Conservation (phyloP, 2,797 vertebrate species). For the Hipposideros larvatus region DNA sequence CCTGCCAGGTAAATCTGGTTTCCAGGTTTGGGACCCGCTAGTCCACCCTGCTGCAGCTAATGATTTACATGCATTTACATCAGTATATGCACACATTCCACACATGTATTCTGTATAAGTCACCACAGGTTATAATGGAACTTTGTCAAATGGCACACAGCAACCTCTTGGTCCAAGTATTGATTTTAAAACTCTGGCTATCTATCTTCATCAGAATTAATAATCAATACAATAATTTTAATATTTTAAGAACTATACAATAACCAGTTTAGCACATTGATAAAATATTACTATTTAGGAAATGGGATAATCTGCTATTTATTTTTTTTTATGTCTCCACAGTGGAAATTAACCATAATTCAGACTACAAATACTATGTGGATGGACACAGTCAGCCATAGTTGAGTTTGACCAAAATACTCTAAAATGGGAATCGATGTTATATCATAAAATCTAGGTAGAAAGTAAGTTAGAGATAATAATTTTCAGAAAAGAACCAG, state of each 20-base stretch:
- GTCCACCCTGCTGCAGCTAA: not conserved
- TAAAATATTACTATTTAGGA: not conserved
- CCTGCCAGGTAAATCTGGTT: not conserved
- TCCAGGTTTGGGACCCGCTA: not conserved
- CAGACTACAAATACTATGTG: not conserved
- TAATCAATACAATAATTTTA: not conserved
- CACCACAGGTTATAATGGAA: not conserved
- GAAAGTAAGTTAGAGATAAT: not conserved
- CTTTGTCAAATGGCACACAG: not conserved
- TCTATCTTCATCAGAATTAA: not conserved
- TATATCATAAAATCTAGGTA: not conserved
- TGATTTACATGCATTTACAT: not conserved
- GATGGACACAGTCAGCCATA: not conserved
- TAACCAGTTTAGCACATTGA: not conserved
- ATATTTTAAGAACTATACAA: not conserved
- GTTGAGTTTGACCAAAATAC: not conserved
- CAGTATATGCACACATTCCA: not conserved
- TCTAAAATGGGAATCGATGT: not conserved
- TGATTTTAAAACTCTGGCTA: not conserved
- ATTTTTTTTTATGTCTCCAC: not conserved
- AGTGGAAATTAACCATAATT: not conserved
- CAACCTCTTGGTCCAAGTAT: not conserved
- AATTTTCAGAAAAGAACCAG: not conserved
- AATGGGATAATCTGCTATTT: not conserved
- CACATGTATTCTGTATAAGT: not conserved